Conservation (phyloP, 1,140 invertebrate genomes). For the Cephus cinctus region DNA sequence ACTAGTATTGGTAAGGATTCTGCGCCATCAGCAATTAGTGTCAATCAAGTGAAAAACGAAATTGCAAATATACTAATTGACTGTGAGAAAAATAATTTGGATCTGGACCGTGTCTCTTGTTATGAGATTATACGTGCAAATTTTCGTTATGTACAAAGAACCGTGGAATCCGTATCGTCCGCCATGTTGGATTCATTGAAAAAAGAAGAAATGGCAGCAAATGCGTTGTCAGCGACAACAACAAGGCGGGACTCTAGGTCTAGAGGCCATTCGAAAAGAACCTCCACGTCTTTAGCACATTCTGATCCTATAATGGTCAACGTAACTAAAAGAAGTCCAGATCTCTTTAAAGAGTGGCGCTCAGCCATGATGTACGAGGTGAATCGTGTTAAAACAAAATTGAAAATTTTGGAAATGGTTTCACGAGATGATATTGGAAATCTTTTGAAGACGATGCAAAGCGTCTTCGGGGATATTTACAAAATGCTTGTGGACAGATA, state of each 20-base stretch:
- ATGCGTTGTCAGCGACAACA: not conserved
- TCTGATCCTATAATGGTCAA: no score
- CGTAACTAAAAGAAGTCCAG: slow-evolving; percentile 5
- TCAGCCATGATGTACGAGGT: slow-evolving; percentile 58
- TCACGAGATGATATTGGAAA: slow-evolving; percentile 52
- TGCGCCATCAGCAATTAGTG: not conserved
- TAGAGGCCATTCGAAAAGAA: slow-evolving; percentile 5
- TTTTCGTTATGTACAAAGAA: slow-evolving; percentile 9
- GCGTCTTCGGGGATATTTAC: slow-evolving; percentile 49
- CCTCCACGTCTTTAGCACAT: no score
- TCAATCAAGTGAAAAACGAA: slow-evolving; percentile 13
- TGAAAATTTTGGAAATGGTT: slow-evolving; percentile 45
- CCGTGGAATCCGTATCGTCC: slow-evolving; percentile 14
- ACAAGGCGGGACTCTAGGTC: not conserved
- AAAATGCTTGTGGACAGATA: slow-evolving; percentile 54
- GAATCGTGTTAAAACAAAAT: slow-evolving; percentile 47
- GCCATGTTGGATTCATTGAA: not conserved
- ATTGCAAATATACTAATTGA: not conserved
- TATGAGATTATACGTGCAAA: slow-evolving; percentile 15
- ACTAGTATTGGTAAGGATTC: not conserved
- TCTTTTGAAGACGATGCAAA: slow-evolving; percentile 47
- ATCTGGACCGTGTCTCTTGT: not conserved
- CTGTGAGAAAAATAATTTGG: not conserved
- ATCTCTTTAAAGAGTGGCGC: slow-evolving; percentile 51
- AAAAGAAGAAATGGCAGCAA: not conserved